phyloP scores from a whole-genome alignment of 2,113 vertebrate species.

The Gopherus flavomarginatus region DNA sequence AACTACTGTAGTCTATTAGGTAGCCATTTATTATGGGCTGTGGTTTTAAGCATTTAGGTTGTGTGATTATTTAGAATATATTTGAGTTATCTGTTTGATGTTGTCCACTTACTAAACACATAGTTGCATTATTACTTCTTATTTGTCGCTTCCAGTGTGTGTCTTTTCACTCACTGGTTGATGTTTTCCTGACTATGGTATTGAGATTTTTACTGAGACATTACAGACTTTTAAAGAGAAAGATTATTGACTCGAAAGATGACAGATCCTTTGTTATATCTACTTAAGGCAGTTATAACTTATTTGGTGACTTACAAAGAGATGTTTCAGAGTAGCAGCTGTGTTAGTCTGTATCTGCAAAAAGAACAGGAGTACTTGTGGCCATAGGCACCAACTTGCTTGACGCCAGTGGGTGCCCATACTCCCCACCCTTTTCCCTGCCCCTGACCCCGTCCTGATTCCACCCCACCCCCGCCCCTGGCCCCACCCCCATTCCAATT shows the following conservation, averaged over 20 bases:
- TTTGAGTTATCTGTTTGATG: not conserved
- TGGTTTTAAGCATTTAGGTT: not conserved
- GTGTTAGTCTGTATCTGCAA: too few species aligned
- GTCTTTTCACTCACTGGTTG: not conserved
- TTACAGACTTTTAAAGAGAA: not conserved
- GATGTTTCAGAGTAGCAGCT: too few species aligned
- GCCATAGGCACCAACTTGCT: too few species aligned
- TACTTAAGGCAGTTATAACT: not conserved
- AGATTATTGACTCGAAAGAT: not conserved
- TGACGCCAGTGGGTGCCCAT: too few species aligned
- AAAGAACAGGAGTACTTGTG: too few species aligned
- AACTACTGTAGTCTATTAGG: not conserved
- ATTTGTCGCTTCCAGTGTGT: not conserved
- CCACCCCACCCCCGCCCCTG: too few species aligned
- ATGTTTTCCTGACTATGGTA: not conserved
- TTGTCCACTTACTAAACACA: not conserved
- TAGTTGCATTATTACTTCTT: not conserved
- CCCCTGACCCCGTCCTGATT: too few species aligned
- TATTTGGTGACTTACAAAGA: not conserved
- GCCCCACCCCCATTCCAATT: too few species aligned
- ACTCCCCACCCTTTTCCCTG: too few species aligned
- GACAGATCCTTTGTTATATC: not conserved
- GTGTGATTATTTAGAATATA: not conserved
- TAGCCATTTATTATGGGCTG: not conserved
- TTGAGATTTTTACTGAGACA: not conserved